Percentiles rank a stretch among this genome's conserved stretches.
Conservation (phyloP, 2,113 vertebrate genomes). For the Emydura subglobosa region DNA sequence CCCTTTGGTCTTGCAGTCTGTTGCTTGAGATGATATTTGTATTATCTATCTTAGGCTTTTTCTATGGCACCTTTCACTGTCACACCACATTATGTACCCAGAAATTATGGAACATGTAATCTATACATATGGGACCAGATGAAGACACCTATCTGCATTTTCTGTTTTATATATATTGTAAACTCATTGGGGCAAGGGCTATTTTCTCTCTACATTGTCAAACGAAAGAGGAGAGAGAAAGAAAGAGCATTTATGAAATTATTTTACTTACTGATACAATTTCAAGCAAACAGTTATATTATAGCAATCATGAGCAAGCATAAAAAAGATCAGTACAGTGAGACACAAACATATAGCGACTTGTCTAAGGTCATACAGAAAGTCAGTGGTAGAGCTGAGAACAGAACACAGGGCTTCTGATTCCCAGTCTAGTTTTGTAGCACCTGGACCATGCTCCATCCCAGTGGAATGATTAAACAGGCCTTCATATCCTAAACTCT, state of each 20-base stretch:
- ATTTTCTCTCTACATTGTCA: neutral
- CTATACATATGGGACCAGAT: neutral
- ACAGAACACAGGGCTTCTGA: neutral
- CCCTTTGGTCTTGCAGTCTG: neutral
- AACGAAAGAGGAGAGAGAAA: neutral
- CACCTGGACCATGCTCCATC: neutral
- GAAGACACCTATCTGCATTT: neutral
- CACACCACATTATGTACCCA: neutral
- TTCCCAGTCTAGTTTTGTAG: neutral
- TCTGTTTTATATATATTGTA: neutral
- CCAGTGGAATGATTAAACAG: neutral
- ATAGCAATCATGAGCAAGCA: neutral
- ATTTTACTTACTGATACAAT: fast-evolving
- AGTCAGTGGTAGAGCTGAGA: neutral
- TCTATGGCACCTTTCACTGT: fast-evolving
- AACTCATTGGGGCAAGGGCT: neutral
- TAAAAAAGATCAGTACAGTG: neutral
- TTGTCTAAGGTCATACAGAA: fast-evolving
- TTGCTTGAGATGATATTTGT: neutral
- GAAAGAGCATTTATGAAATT: neutral
- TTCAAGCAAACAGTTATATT: neutral
- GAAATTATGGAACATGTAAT: neutral
- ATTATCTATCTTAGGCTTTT: neutral
- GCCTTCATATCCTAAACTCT: neutral
- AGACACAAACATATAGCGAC: neutral